Conservation (phyloP, 2,797 vertebrate genomes). For the Distichodus sexfasciatus region DNA sequence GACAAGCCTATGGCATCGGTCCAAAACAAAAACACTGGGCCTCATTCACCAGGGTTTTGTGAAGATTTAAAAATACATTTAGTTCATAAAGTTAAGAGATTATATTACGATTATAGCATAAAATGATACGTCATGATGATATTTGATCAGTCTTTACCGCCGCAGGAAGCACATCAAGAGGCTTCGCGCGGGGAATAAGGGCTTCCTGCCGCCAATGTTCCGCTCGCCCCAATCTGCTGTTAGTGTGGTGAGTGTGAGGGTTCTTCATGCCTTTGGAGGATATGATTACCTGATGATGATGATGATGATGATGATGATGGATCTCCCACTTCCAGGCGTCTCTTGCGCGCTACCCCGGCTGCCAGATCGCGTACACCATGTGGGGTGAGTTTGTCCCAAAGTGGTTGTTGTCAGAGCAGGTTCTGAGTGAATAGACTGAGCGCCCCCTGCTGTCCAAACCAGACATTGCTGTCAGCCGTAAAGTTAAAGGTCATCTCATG, state of each 20-base stretch:
- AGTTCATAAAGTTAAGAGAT: background rate
- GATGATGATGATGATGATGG: slow-evolving; percentile 2
- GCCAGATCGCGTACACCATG: slow-evolving; percentile 86
- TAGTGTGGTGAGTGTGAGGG: slow-evolving; percentile 77
- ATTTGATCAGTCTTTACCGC: no score
- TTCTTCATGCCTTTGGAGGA: no score
- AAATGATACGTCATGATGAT: no score
- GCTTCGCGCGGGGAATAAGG: slow-evolving; percentile 80
- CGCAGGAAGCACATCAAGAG: slow-evolving; percentile 50
- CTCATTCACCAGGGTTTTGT: no score
- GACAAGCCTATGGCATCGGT: no score
- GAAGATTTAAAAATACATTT: no score
- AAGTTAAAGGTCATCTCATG: no score
- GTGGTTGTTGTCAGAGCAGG: background rate
- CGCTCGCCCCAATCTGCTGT: slow-evolving; percentile 67
- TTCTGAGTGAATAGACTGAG: no score
- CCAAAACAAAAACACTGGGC: no score
- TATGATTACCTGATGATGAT: background rate
- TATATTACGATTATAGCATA: no score
- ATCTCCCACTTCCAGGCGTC: slow-evolving; percentile 70
- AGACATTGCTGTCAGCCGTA: no score
- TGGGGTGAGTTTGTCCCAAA: slow-evolving; percentile 44
- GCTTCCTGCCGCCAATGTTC: slow-evolving; percentile 78
- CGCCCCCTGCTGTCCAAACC: no score
- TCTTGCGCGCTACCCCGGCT: slow-evolving; percentile 85